Base-by-base conservation (phyloP, 2,888 invertebrate genomes). In the Acrobasis suavella region DNA sequence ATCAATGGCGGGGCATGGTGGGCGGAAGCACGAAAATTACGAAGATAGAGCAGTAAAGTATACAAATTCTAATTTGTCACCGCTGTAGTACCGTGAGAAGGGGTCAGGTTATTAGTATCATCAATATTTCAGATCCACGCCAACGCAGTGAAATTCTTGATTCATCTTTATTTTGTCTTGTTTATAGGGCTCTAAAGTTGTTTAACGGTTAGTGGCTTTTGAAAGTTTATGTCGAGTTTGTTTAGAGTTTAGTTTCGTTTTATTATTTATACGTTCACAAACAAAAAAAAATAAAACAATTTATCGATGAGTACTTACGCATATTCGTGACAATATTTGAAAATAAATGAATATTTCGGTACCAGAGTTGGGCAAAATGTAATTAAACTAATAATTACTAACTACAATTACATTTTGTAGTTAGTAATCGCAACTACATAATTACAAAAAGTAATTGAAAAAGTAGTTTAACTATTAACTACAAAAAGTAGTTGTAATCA, bases 51-150 rank as follows among this genome's bases (percentile, higher is more conserved):
- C 56, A 17, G 56, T 56, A 56, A 56, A 22, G 42, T 14, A 46
- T 56, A 46, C 42, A 42, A 17, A 15, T 46, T 56, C 56, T 56
- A 56, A 56, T 56, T 56, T 56, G 56, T 56, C 56, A 46, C 22
- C 56, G n/a, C 15, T 10, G 39, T 56, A 42, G 42, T 56, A 56
- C 42, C 56, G 42, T 56, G 56, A 42, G 56, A 42, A 42, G 42
- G 42, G 56, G 42, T 22, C 56, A 56, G 17, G 12, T 42, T 42
- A 56, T 46, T 56, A 56, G 14, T 42, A 39, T 14, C 56, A 46
- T 56, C 56, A 56, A 56, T 56, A 46, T 56, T 56, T 56, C 17
- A 38, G 9, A 54, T 22, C 39, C 14, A 56, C 56, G 39, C 56
- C 56, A 22, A 56, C 56, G 56, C 42, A 42, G 14, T 12, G 39